These are phyloP conservation scores for Allolobophora icterica DNA, from an alignment of 2,888 invertebrate genomes.

Conservation along the genomic window DNA sequence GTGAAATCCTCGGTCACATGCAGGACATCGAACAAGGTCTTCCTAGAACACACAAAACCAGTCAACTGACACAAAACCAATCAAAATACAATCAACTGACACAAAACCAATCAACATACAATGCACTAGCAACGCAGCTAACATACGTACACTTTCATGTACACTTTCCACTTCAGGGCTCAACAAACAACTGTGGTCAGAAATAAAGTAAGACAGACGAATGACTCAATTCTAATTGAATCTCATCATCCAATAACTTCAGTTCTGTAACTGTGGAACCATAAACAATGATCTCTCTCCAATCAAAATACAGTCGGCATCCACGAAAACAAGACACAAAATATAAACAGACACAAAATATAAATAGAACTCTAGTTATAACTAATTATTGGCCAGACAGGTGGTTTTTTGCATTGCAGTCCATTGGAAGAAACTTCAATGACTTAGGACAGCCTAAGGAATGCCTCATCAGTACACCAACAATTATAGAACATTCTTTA, in stretches of 20 bases:
- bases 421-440: not conserved
- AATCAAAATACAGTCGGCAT: not conserved
- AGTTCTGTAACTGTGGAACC: not conserved
- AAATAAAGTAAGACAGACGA: no score
- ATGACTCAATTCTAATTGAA: no score
- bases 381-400: no score
- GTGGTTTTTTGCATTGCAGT: no score
- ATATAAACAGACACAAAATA: no score
- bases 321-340: not conserved
- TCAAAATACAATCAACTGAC: not conserved
- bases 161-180: no score
- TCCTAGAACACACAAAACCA: slow-evolving; percentile 20
- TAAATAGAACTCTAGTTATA: no score
- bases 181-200: no score
- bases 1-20: slow-evolving; percentile 39
- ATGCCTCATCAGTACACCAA: not conserved
- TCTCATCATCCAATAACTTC: not conserved
- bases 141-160: no score
- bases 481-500: not conserved
- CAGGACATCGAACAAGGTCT: slow-evolving; percentile 35
- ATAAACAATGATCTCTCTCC: not conserved
- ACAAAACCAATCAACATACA: not conserved
- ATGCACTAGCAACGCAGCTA: no score
- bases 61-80: not conserved
- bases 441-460: not conserved